Conservation (phyloP, 1,140 invertebrate genomes). For the Panonychus citri region DNA sequence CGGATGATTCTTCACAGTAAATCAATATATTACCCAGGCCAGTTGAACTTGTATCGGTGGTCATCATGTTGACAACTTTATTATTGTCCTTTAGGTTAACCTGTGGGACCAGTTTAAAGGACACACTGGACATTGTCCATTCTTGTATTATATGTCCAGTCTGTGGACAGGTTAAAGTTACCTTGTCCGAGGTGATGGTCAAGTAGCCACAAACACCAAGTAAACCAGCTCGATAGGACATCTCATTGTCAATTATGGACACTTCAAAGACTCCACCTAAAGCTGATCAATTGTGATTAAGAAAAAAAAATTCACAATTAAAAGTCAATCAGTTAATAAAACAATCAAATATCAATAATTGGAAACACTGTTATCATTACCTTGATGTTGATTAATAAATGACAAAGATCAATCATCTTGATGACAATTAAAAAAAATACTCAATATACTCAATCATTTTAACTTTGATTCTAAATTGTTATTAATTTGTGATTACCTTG, state of each 20-base stretch:
- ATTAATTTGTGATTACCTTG: too few species aligned
- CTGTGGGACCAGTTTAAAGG: neutral
- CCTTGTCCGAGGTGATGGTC: neutral
- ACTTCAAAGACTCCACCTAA: constrained; percentile 1
- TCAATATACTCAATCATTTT: too few species aligned
- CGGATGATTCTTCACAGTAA: neutral
- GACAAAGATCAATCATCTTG: too few species aligned
- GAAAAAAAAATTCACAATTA: neutral
- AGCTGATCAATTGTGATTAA: neutral
- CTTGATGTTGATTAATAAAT: too few species aligned
- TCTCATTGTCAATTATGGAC: constrained; percentile 5
- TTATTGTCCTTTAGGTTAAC: neutral
- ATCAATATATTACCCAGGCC: neutral
- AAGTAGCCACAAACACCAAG: constrained; percentile 1
- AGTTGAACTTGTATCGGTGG: neutral
- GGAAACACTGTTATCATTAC: too few species aligned
- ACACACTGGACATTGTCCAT: constrained; percentile 2
- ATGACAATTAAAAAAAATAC: too few species aligned
- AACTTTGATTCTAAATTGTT: too few species aligned
- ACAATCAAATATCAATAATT: neutral
- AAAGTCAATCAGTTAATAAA: neutral
- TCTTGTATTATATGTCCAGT: constrained; percentile 4
- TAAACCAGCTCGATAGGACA: constrained; percentile 1
- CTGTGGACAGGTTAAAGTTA: neutral
- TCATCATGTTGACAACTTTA: neutral